A percentile compares a stretch with the other conserved stretches of the same genome.
These are phyloP conservation scores for Masnerella sp. DNA, from an alignment of 2,888 invertebrate species.

Conservation along the genomic window DNA sequence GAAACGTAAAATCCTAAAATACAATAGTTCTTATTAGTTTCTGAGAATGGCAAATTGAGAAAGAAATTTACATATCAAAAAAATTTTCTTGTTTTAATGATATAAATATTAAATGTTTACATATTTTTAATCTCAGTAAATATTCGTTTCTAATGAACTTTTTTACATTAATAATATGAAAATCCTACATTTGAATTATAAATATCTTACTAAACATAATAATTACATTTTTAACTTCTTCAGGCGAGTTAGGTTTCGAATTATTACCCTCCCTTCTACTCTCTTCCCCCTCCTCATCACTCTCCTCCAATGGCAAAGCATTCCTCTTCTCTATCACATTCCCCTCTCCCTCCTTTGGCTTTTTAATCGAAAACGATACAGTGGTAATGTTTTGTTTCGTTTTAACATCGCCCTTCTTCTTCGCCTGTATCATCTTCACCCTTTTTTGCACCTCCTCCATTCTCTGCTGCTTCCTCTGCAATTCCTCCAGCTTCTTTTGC, in stretches of 20 bases:
- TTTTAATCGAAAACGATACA: slow-evolving; percentile 91
- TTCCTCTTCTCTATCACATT: slow-evolving; percentile 82
- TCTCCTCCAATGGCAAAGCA: slow-evolving; percentile 87
- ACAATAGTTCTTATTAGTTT: too few relatives aligned
- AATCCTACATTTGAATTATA: too few relatives aligned
- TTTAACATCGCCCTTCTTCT: slow-evolving; percentile 72
- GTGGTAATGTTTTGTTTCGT: slow-evolving; percentile 77
- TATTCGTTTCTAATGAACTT: too few relatives aligned
- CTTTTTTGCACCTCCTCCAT: slow-evolving; percentile 76
- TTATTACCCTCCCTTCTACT: slow-evolving; percentile 70
- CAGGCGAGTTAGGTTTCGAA: slow-evolving; percentile 69
- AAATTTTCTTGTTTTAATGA: too few relatives aligned
- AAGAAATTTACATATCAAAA: too few relatives aligned
- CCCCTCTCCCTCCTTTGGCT: slow-evolving; percentile 85
- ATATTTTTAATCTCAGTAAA: too few relatives aligned
- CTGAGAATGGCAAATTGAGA: too few relatives aligned
- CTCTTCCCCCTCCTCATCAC: slow-evolving; percentile 76
- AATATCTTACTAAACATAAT: too few relatives aligned
- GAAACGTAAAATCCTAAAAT: too few relatives aligned
- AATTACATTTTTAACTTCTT: slow-evolving; percentile 44
- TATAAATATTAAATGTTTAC: too few relatives aligned
- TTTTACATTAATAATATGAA: too few relatives aligned
- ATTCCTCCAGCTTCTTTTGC: slow-evolving; percentile 74
- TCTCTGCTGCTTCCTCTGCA: slow-evolving; percentile 74
- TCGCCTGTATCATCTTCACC: slow-evolving; percentile 75